Conservation (phyloP, 2,888 invertebrate species). For the Chrysotoxum bicinctum region DNA sequence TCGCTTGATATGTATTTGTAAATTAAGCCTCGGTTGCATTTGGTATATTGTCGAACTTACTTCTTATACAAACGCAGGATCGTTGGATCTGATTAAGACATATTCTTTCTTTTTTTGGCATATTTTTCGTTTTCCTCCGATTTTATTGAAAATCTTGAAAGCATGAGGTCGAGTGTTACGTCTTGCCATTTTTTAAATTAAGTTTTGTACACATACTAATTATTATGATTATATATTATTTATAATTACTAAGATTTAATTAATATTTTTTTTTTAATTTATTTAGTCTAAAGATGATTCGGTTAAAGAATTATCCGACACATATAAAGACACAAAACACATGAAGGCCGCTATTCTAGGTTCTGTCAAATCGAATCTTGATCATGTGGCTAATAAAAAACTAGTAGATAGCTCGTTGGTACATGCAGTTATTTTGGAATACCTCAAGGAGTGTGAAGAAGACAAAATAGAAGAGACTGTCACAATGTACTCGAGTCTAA, state of each 20-base stretch:
- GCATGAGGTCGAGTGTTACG: too few species aligned
- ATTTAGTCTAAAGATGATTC: slow-evolving; percentile 86
- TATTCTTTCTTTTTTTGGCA: too few species aligned
- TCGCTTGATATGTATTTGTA: too few species aligned
- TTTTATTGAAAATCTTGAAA: too few species aligned
- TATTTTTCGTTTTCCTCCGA: too few species aligned
- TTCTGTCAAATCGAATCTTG: slow-evolving; percentile 88
- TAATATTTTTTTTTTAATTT: not conserved
- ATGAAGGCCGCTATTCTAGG: slow-evolving; percentile 89
- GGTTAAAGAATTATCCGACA: slow-evolving; percentile 87
- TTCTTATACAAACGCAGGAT: too few species aligned
- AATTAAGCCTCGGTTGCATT: too few species aligned
- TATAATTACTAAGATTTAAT: slow-evolving; percentile 20
- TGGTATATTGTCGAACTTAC: too few species aligned
- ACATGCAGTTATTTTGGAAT: slow-evolving; percentile 92
- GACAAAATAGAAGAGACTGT: slow-evolving; percentile 90
- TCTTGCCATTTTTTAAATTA: too few species aligned
- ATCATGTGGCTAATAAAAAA: slow-evolving; percentile 88
- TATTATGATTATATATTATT: too few species aligned
- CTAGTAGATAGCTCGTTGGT: slow-evolving; percentile 88
- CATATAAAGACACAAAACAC: slow-evolving; percentile 86
- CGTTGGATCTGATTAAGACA: too few species aligned
- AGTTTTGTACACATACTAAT: too few species aligned
- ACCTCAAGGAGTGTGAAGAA: slow-evolving; percentile 87
- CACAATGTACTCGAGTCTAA: slow-evolving; percentile 86